Evolutionary conservation across 2,113 vertebrate species (phyloP).

Genomic region (Daubentonia madagascariensis): DNA sequence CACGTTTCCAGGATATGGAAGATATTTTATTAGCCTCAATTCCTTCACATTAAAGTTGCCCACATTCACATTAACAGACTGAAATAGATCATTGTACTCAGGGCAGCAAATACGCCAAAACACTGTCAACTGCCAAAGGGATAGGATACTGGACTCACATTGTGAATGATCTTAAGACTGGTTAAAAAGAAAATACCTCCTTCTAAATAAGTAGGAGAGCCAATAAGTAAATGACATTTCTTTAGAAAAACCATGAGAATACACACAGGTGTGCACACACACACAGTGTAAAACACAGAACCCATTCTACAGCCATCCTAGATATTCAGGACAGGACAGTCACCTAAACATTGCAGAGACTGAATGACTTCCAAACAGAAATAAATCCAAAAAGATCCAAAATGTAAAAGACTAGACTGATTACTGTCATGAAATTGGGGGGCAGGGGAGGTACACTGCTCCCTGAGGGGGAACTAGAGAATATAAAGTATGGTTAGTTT

Average conservation of each 20-base stretch:
- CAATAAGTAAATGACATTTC: neutral
- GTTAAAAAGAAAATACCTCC: neutral
- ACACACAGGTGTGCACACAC: neutral
- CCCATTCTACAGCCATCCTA: neutral
- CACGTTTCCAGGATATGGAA: neutral
- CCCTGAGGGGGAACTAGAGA: neutral
- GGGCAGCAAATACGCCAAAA: neutral
- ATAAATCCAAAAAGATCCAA: neutral
- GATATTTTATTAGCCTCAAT: neutral
- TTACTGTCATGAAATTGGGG: neutral
- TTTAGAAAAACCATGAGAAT: neutral
- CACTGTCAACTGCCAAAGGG: neutral
- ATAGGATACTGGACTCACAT: neutral
- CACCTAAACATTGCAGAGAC: neutral
- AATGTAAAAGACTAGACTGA: neutral
- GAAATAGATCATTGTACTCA: neutral
- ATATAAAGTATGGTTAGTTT: neutral
- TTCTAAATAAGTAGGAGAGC: neutral
- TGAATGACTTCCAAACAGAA: neutral
- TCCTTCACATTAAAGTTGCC: neutral
- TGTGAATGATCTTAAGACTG: neutral
- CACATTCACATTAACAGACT: neutral
- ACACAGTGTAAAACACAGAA: neutral
- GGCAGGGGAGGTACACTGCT: accelerated
- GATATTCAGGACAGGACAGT: neutral